A percentile compares a stretch with the other conserved stretches of the same genome.
These are phyloP conservation scores for Brachionichthys hirsutus DNA, from an alignment of 2,113 vertebrate species.

Conservation along the genomic window DNA sequence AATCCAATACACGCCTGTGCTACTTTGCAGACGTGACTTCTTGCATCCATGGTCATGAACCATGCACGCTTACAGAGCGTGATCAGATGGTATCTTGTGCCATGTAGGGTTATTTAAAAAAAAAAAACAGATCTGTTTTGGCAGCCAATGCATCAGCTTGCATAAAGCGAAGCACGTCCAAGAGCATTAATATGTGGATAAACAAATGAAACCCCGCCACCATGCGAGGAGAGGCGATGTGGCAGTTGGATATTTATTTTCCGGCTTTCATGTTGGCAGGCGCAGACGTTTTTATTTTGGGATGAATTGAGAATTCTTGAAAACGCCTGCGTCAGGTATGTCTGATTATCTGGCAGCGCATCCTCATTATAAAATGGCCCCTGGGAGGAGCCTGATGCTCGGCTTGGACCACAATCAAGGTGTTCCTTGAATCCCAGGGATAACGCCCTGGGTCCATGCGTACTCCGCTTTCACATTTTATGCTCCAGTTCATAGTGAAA, in stretches of 20 bases:
- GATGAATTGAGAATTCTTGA: conserved; percentile 73
- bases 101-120: neutral
- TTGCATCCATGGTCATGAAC: neutral
- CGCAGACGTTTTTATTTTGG: conserved; percentile 66
- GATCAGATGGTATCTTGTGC: conserved; percentile 21
- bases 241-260: conserved; percentile 51
- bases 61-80: neutral
- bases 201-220: conserved; percentile 74
- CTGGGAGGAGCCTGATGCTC: conserved; percentile 57
- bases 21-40: too few species aligned
- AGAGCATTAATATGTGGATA: conserved; percentile 60
- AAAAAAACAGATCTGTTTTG: conserved; percentile 41
- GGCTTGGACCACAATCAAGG: conserved; percentile 60
- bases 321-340: conserved; percentile 71
- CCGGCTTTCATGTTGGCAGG: conserved; percentile 66
- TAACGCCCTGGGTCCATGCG: neutral
- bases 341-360: conserved; percentile 79
- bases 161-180: conserved; percentile 65
- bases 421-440: conserved; percentile 12
- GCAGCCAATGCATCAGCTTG: conserved; percentile 40
- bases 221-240: conserved; percentile 58
- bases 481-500: neutral
- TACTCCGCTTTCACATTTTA: neutral
- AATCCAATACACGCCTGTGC: conserved; percentile 12
- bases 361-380: conserved; percentile 71